Base-by-base conservation (phyloP, 2,113 vertebrate genomes). In the Gasterosteus aculeatus region DNA sequence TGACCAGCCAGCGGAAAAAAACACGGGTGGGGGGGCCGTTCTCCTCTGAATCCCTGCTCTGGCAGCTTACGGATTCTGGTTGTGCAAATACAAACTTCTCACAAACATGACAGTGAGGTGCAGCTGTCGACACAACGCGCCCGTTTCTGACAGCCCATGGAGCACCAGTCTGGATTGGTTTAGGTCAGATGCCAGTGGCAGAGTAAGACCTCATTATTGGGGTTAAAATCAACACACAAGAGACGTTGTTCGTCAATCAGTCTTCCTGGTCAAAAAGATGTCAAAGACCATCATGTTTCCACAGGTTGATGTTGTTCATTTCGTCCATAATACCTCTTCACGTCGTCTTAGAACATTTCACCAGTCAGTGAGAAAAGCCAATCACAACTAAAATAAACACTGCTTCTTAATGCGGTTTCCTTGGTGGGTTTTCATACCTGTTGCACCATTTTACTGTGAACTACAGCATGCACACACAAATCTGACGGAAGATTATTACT, bases 101-200 rank as follows among this genome's bases (percentile, higher is more conserved):
- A 69, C 53, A 69, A 29, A 71, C 19, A 46, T 47, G 58, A 85
- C 82, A 79, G 65, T 51, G 78, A 82, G 47, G 72, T 56, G 46
- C 72, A 78, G 75, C 78, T 82, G 84, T 85, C 82, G 65, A 10
- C 38, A 47, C 67, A 69, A 54, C 74, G 49, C 39, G 38, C 64
- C 65, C 51, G 51, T 11, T 68, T 78, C 56, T 80, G 81, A 75
- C 56, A 77, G 4, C 56, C 44, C 49, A 51, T 0, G 46, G 44
- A 73, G 58, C 53, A 38, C 22, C 74, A 38, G 49, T 65, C 31
- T 10, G 35, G 33, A 81, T 4, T 44, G 66, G 78, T 72, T 68
- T 60, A 57, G 65, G 67, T 72, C 73, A 56, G 49, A 46, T 53
- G 69, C 41, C 61, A 62, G 62, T 16, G 46, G 67, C 63, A 51